These are phyloP conservation scores for Aldrovandia affinis DNA, from an alignment of 2,797 vertebrate genomes.

Conservation along the genomic window DNA sequence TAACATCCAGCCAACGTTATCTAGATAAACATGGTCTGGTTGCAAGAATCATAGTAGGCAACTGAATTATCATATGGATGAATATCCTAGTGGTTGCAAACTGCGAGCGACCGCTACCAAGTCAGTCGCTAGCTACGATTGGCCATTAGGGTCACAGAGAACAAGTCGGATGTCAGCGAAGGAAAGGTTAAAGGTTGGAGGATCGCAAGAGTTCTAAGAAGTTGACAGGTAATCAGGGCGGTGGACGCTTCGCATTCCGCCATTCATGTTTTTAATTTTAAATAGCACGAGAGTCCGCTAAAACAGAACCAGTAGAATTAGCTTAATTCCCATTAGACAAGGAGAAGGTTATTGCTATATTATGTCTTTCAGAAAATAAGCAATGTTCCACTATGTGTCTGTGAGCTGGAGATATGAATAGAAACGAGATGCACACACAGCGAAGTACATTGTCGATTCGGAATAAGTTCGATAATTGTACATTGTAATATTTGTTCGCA, in stretches of 20 bases:
- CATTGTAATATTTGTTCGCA: no score
- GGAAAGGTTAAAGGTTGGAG: constrained; percentile 29
- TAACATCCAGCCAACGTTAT: no score
- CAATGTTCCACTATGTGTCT: background rate
- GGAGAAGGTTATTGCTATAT: background rate
- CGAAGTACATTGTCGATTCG: no score
- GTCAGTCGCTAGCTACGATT: background rate
- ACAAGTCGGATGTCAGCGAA: background rate
- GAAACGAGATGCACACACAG: background rate
- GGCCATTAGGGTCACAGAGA: background rate
- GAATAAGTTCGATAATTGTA: no score
- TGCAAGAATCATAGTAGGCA: no score
- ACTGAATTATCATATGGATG: background rate
- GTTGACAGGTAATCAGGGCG: constrained; percentile 39
- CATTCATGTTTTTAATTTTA: background rate
- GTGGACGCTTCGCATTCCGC: background rate
- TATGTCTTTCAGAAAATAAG: background rate
- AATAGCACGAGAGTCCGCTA: background rate
- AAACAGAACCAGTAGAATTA: background rate
- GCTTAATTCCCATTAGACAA: background rate
- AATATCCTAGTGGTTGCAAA: background rate
- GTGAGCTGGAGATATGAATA: background rate
- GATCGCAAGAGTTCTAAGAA: constrained; percentile 20
- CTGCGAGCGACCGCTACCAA: background rate
- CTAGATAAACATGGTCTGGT: no score